phyloP scores from a whole-genome alignment of 2,113 vertebrate species.

The Mus spicilegus region DNA sequence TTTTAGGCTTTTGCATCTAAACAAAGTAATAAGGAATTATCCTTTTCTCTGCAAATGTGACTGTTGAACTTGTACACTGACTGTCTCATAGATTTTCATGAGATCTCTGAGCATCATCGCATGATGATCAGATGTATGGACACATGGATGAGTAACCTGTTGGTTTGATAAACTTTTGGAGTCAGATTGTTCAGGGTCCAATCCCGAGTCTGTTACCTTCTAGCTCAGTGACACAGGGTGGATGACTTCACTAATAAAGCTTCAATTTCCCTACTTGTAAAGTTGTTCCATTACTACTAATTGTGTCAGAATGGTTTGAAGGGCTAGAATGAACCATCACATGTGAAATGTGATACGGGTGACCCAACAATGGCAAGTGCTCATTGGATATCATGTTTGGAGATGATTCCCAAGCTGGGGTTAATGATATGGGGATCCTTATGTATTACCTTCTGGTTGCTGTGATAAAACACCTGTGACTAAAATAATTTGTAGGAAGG shows the following conservation, averaged over 20 bases:
- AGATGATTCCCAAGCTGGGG: not conserved
- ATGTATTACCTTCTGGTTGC: not conserved
- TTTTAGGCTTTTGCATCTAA: not conserved
- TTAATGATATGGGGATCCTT: not conserved
- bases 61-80: not conserved
- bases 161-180: not conserved
- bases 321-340: not conserved
- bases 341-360: not conserved
- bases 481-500: not conserved
- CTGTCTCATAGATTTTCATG: not conserved
- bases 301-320: not conserved
- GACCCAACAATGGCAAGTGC: not conserved
- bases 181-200: conserved; percentile 16
- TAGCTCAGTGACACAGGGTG: not conserved
- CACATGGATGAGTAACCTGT: not conserved
- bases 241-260: not conserved
- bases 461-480: not conserved
- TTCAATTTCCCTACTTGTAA: conserved; percentile 32
- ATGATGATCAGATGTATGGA: not conserved
- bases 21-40: not conserved
- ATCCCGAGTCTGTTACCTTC: not conserved
- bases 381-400: not conserved
- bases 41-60: not conserved
- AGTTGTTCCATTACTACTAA: not conserved
- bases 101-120: not conserved